Conservation (phyloP, 2,797 vertebrate species). For the Rhabdomys pumilio region DNA sequence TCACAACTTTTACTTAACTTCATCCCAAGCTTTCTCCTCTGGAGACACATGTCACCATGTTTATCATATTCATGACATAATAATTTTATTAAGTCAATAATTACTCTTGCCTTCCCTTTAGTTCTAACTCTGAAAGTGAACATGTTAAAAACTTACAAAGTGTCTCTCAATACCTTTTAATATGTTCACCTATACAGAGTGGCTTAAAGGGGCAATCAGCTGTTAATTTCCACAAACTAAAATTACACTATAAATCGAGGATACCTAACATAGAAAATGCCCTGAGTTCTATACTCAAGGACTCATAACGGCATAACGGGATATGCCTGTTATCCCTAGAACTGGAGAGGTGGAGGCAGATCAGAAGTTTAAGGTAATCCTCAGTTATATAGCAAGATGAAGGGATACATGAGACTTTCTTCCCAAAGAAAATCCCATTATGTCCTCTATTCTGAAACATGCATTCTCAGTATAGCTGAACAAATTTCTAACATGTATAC, state of each 20-base stretch:
- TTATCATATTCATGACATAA: not conserved
- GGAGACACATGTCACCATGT: not conserved
- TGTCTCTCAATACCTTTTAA: not conserved
- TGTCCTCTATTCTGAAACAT: not conserved
- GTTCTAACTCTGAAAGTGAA: not conserved
- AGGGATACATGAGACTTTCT: not conserved
- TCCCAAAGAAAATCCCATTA: not conserved
- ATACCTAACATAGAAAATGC: not conserved
- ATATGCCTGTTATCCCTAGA: not conserved
- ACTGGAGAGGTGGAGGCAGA: not conserved
- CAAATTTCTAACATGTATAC: not conserved
- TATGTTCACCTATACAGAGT: not conserved
- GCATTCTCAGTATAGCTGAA: not conserved
- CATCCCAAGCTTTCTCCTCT: not conserved
- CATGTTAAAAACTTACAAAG: not conserved
- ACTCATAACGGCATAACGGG: not conserved
- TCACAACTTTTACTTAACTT: conserved; percentile 21
- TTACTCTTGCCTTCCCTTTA: not conserved
- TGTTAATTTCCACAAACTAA: not conserved
- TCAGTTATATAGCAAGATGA: not conserved
- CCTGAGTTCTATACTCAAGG: not conserved
- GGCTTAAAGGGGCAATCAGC: not conserved
- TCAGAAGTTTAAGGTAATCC: not conserved
- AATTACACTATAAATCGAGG: not conserved
- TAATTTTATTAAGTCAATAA: not conserved